These are phyloP conservation scores for Drosophila prolongata DNA, from an alignment of 2,888 invertebrate genomes.

Conservation along the genomic window DNA sequence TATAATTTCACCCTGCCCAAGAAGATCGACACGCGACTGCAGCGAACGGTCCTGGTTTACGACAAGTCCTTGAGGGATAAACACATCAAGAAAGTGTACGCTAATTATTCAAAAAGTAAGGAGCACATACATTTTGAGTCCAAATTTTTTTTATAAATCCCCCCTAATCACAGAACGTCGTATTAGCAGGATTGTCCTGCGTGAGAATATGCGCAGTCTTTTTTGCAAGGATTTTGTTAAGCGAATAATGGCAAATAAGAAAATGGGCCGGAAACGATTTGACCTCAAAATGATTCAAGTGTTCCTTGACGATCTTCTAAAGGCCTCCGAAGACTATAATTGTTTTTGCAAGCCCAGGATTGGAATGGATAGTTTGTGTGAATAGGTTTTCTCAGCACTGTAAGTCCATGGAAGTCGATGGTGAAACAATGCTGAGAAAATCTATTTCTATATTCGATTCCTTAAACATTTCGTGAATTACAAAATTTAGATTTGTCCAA, in stretches of 20 bases:
- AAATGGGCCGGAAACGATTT: not conserved
- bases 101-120: constrained; percentile 3
- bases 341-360: constrained; percentile 3
- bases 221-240: constrained; percentile 14
- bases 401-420: too few species aligned
- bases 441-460: not conserved
- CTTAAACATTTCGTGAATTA: not conserved
- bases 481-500: not conserved
- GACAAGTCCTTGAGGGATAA: constrained; percentile 5
- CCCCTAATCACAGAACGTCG: not conserved
- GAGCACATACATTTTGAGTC: too few species aligned
- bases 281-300: not conserved
- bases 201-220: not conserved
- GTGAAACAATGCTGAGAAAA: not conserved
- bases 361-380: not conserved
- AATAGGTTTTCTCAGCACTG: constrained; percentile 4
- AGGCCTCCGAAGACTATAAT: not conserved
- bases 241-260: not conserved
- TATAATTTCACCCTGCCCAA: not conserved
- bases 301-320: constrained; percentile 1
- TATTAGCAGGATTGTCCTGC: not conserved
- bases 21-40: constrained; percentile 1
- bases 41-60: constrained; percentile 3
- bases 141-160: not conserved
- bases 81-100: not conserved